phyloP scores from a whole-genome alignment of 1,140 invertebrate genomes.

The Drosophila obscura region DNA sequence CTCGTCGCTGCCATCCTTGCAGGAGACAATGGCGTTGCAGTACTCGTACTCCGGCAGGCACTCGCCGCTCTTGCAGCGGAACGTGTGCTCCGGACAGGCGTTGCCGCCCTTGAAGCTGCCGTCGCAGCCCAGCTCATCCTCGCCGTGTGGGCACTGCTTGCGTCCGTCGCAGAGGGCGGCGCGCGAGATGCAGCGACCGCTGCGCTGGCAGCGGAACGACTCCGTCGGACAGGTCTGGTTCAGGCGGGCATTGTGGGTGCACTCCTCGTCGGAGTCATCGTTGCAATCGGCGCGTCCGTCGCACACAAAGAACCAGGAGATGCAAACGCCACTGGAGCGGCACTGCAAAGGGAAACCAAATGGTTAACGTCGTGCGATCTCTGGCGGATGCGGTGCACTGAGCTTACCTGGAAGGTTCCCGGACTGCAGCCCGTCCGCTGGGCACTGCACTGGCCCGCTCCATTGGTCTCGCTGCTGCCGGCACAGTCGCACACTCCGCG shows the following conservation, averaged over 20 bases:
- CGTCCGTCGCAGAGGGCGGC: slow-evolving; percentile 91
- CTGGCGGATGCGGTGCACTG: neutral
- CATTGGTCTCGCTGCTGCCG: slow-evolving; percentile 77
- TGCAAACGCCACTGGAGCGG: slow-evolving; percentile 92
- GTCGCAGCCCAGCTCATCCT: slow-evolving; percentile 91
- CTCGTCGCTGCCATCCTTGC: slow-evolving; percentile 93
- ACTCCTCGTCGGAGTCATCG: slow-evolving; percentile 93
- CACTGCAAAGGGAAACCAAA: slow-evolving; percentile 85
- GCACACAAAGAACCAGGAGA: slow-evolving; percentile 96
- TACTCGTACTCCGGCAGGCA: slow-evolving; percentile 95
- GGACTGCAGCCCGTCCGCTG: slow-evolving; percentile 90
- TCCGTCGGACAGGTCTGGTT: slow-evolving; percentile 83
- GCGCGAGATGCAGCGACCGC: slow-evolving; percentile 89
- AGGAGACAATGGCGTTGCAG: slow-evolving; percentile 94
- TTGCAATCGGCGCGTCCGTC: slow-evolving; percentile 90
- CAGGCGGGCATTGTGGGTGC: slow-evolving; percentile 83
- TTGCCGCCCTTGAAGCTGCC: slow-evolving; percentile 85
- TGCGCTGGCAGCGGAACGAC: slow-evolving; percentile 88
- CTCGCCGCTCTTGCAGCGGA: slow-evolving; percentile 92
- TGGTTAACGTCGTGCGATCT: neutral
- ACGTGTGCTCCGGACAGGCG: slow-evolving; percentile 91
- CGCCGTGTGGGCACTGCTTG: slow-evolving; percentile 90
- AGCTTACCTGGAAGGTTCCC: slow-evolving; percentile 92
- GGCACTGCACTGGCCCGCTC: slow-evolving; percentile 87
- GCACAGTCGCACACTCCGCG: slow-evolving; percentile 92